Percentiles rank a stretch among this genome's conserved stretches.
phyloP scores from a whole-genome alignment of 2,113 vertebrate species.

The Bombycilla garrulus region DNA sequence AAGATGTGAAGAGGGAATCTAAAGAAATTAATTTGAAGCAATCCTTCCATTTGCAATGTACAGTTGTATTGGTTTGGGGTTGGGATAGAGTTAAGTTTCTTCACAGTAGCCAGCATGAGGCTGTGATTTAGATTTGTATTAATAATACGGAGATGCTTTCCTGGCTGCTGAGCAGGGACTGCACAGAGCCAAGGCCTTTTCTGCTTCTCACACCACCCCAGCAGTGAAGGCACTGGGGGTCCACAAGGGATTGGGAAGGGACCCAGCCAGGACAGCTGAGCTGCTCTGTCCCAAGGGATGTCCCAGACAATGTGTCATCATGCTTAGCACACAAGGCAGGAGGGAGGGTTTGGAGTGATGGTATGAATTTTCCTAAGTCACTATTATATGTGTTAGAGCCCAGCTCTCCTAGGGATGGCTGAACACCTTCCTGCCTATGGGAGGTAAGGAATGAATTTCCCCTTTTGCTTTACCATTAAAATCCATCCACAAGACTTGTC shows the following conservation, averaged over 20 bases:
- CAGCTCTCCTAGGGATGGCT: background rate
- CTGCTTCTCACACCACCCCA: background rate
- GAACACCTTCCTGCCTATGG: background rate
- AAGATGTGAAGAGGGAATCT: background rate
- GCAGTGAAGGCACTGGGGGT: rapidly evolving
- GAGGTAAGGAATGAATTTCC: background rate
- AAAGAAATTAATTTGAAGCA: background rate
- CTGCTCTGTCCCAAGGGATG: background rate
- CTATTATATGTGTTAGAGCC: rapidly evolving
- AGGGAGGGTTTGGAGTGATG: background rate
- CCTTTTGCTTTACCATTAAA: background rate
- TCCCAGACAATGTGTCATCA: rapidly evolving
- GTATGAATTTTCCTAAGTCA: rapidly evolving
- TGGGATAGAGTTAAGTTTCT: background rate
- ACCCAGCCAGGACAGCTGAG: background rate
- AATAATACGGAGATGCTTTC: background rate
- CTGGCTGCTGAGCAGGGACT: background rate
- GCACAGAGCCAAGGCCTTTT: background rate
- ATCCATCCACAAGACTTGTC: background rate
- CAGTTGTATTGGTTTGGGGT: background rate
- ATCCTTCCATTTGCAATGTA: background rate
- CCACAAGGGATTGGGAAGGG: background rate
- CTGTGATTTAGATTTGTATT: background rate
- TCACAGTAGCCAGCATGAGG: background rate
- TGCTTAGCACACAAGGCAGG: background rate